Conservation (phyloP, 2,888 invertebrate species). For the Hesperia comma region DNA sequence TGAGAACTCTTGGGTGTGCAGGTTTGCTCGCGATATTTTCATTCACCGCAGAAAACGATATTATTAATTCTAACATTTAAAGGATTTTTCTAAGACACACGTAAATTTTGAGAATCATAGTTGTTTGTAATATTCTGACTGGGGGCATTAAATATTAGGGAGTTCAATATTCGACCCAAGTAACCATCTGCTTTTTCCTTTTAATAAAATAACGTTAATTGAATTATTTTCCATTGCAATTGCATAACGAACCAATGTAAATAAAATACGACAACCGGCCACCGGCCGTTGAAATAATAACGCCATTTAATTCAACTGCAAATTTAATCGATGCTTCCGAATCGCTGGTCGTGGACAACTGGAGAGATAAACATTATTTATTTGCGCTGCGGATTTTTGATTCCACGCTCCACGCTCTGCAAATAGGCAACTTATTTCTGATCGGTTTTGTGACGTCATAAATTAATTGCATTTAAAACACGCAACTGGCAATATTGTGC, state of each 20-base stretch:
- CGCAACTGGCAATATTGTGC: no score
- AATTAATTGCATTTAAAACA: not conserved
- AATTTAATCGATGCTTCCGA: slow-evolving; percentile 19
- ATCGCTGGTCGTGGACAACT: slow-evolving; percentile 3
- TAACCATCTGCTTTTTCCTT: not conserved
- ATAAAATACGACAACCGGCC: not conserved
- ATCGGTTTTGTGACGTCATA: not conserved
- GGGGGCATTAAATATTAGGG: no score
- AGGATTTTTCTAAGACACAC: no score
- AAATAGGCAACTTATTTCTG: not conserved
- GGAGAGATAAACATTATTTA: slow-evolving; percentile 14
- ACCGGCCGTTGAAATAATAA: not conserved
- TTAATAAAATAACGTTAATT: not conserved
- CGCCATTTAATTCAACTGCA: slow-evolving; percentile 4
- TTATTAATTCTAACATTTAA: no score
- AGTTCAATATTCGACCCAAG: no score
- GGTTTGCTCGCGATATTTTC: no score
- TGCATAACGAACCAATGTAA: slow-evolving; percentile 5
- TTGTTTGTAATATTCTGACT: no score
- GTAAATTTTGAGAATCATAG: no score
- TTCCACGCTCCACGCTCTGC: not conserved
- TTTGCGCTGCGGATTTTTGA: slow-evolving; percentile 13
- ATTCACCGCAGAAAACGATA: no score
- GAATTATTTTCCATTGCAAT: not conserved
- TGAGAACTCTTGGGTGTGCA: no score